phyloP scores from a whole-genome alignment of 1,140 invertebrate species.

The Xylocopa sonorina region DNA sequence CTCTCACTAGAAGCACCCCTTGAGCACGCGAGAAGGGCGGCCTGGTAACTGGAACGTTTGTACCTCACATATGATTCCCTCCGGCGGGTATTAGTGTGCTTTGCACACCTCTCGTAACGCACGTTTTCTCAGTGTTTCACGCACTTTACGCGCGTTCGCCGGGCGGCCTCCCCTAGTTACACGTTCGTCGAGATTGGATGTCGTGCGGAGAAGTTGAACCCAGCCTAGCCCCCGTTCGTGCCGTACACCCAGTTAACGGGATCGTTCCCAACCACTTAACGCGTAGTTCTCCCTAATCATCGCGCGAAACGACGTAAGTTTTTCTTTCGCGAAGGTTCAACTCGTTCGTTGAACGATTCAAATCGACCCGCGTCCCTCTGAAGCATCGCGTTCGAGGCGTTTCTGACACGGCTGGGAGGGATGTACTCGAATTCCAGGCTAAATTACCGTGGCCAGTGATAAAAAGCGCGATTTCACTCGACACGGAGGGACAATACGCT shows the following conservation, averaged over 20 bases:
- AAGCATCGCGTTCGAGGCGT: background rate
- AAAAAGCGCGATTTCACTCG: background rate
- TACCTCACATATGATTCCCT: background rate
- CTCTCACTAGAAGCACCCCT: background rate
- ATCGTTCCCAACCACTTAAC: too few species aligned
- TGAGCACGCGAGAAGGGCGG: background rate
- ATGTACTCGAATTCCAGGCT: background rate
- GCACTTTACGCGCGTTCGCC: constrained; percentile 1
- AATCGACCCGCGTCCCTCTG: too few species aligned
- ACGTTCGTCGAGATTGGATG: background rate
- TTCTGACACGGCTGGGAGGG: background rate
- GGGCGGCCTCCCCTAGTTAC: too few species aligned
- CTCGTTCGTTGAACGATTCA: too few species aligned
- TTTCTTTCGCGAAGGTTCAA: too few species aligned
- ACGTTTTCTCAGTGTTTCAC: background rate
- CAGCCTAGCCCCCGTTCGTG: too few species aligned
- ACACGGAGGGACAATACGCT: background rate
- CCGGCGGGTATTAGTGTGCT: background rate
- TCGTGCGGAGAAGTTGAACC: background rate
- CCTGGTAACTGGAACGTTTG: constrained; percentile 19
- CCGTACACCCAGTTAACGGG: too few species aligned
- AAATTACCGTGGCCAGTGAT: background rate
- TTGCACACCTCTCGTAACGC: background rate
- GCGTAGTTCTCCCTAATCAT: too few species aligned
- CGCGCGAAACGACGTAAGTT: too few species aligned